phyloP scores from a whole-genome alignment of 2,888 invertebrate genomes.

The Campoplex nolae region DNA sequence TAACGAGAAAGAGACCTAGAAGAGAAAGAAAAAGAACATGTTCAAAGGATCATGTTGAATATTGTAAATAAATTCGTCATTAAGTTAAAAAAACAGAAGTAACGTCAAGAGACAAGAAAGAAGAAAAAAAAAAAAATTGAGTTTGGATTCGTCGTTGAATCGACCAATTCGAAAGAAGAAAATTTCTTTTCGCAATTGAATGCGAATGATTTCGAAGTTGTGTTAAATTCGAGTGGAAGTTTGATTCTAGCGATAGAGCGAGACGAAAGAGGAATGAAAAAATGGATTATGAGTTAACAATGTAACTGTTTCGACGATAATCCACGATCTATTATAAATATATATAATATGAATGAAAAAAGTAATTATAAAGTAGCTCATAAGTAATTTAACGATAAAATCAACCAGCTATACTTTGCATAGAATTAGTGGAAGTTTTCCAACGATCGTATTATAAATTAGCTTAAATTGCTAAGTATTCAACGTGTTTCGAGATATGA shows the following conservation, averaged over 20 bases:
- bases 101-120: background rate
- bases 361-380: conserved; percentile 28
- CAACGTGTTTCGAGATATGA: conserved; percentile 74
- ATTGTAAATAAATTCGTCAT: conserved; percentile 56
- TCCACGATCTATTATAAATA: conserved; percentile 16
- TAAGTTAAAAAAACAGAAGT: conserved; percentile 11
- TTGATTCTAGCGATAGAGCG: background rate
- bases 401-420: conserved; percentile 96
- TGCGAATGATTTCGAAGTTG: background rate
- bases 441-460: conserved; percentile 86
- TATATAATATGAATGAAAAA: background rate
- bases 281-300: background rate
- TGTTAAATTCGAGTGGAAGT: background rate
- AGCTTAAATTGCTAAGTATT: conserved; percentile 78
- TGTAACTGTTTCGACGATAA: conserved; percentile 9
- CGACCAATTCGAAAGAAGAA: background rate
- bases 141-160: conserved; percentile 14
- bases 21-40: background rate
- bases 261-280: background rate
- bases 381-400: conserved; percentile 64
- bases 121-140: background rate
- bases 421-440: conserved; percentile 95
- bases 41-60: conserved; percentile 35
- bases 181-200: conserved; percentile 27
- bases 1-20: background rate